Evolutionary conservation across 2,113 vertebrate species (phyloP), one percentile per base, ranked within the genome.

Genomic region (Rhabdomys dilectus): DNA sequence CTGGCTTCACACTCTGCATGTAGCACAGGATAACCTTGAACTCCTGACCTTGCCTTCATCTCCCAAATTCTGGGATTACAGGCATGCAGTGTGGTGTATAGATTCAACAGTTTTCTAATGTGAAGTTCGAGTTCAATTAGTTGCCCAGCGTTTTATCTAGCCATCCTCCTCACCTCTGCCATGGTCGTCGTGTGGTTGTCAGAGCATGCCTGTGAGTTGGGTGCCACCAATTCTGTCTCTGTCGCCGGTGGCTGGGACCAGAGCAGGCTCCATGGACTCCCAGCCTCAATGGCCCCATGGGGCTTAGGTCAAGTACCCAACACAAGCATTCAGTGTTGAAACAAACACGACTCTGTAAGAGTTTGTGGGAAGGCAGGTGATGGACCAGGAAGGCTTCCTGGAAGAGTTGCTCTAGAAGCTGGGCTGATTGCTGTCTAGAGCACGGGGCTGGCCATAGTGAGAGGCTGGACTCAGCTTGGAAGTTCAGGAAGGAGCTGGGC

Each of bases 401-500:
- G 91, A 94, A 93, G 87, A 89, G 60, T 60, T n/a, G 76, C 70
- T 48, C 39, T 73, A 51, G 31, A 17, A 58, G 48, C 36, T 34
- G 51, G 48, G 9, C 3, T 34, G 70, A 42, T 19, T 11, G n/a
- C 13, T 4, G 73, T 56, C 10, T 75, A 31, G 45, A 75, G 24
- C 91, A 31, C 45, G 4, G 12, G 96, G 73, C 58, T 39, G 68
- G 73, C 42, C 53, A 80, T 70, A 6, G 56, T 60, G 91, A 39
- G 31, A 78, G 56, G 53, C 91, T 81, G 80, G 68, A 80, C 64
- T 31, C 53, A 90, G 95, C 81, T 92, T 75, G 73, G 58, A 56
- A 90, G 93, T 82, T 21, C 15, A 75, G 95, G 92, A 78, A 73
- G n/a, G 96, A 84, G 70, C 62, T 68, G 91, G 68, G 80, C 78